Base-by-base conservation (phyloP, 2,797 vertebrate genomes). In the Poeciliopsis infans region DNA sequence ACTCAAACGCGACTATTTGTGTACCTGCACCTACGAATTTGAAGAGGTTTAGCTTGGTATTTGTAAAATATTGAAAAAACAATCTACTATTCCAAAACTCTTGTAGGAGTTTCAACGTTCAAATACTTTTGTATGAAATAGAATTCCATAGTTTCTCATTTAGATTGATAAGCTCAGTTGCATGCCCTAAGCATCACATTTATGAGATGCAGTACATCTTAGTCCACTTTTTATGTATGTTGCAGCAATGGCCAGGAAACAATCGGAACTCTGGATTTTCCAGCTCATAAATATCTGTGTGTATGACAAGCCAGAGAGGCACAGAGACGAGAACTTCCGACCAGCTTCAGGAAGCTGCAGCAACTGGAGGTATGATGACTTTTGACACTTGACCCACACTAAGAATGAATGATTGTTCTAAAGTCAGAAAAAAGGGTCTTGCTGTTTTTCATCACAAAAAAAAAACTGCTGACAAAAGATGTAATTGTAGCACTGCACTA, bases 261-360 rank as follows among this genome's bases (percentile, higher is more conserved):
- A 80, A 69, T 83, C 79, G 84, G 87, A 94, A 92, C 93, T 88
- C 81, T 90, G 66, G 57, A 81, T 72, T 86, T 78, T 83, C 68
- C 76, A 70, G 80, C 61, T 82, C 89, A 92, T 95, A 93, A 94
- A 95, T 95, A 90, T 92, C 79, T 73, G 68, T 85, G 81, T 85
- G 72, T 51, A 85, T 87, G 91, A 92, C 89, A 88, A 51, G 76
- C 82, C 76, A 79, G 79, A 93, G 89, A 87, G 83, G 78, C 76
- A 49, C 33, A 87, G 64, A 84, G 87, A 91, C 83, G 90, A 90
- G 87, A 88, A 87, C 91, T 93, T 94, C 93, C 91, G 91, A 91
- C 78, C 81, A 79, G 82, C 86, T 84, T 75, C 92, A 94, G 94
- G 92, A 95, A 95, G 88, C 90, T 82, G 86, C 76, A 93, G 79